Evolutionary conservation across 2,888 invertebrate genomes (phyloP).

Genomic region (Campoplex capitator): DNA sequence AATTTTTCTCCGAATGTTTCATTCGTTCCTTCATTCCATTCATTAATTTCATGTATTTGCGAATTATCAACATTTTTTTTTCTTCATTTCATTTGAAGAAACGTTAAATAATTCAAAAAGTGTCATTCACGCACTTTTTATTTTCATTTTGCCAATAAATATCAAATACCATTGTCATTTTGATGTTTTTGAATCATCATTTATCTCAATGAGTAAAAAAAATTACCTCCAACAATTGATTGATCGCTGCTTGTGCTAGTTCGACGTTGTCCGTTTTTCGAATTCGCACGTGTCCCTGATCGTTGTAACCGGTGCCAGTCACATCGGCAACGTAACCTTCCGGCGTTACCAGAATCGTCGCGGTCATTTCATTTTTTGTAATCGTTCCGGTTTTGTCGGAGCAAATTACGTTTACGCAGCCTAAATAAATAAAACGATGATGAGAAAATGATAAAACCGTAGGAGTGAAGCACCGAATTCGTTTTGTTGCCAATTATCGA

Average conservation of each 20-base stretch:
- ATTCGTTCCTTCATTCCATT: background rate
- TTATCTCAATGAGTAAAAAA: background rate
- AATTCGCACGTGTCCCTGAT: conserved; percentile 93
- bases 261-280: conserved; percentile 91
- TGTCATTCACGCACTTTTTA: background rate
- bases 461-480: too few relatives aligned
- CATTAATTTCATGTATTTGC: background rate
- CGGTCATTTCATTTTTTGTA: conserved; percentile 99
- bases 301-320: conserved; percentile 96
- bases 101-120: too few relatives aligned
- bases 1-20: background rate
- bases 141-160: background rate
- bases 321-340: conserved; percentile 97
- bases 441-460: background rate
- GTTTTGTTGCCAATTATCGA: too few relatives aligned
- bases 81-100: too few relatives aligned
- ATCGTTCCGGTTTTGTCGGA: conserved; percentile 99
- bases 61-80: too few relatives aligned
- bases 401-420: conserved; percentile 98
- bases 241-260: conserved; percentile 90
- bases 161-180: background rate
- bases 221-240: conserved; percentile 92
- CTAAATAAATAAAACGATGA: conserved; percentile 78
- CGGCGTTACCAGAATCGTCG: conserved; percentile 96
- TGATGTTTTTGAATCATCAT: background rate